Base-by-base conservation (phyloP, 2,888 invertebrate species). In the Drosophila setosimentum region DNA sequence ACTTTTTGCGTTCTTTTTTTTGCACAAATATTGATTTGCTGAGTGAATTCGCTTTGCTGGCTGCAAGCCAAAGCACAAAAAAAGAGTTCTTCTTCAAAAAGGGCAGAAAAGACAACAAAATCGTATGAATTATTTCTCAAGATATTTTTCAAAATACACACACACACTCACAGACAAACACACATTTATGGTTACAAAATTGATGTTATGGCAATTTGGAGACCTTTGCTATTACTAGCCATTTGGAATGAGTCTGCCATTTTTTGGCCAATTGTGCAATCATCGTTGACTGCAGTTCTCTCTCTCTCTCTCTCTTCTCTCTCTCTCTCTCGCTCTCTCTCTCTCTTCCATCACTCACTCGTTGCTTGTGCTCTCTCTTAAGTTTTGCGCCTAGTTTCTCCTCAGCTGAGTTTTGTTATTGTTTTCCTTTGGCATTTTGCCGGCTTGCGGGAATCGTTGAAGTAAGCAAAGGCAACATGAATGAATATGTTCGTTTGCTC, bases 331-430 rank as follows among this genome's bases (percentile, higher is more conserved):
- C 40, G 35, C 51, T 50, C 45, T 55, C 40, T 40, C 51, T 54
- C 40, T 57, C 30, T 74, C 68, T 80, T 16, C 7, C 16, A 24
- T 16, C 1, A 16, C 7, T 45, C 2, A 24, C 24, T 45, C 45
- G 45, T 45, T 45, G 45, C 24, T 63, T 50, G 55, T n/a, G 37
- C n/a, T 29, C 45, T 60, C 55, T 57, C 42, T 78, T 76, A 82
- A 75, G 82, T 69, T 75, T 70, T 72, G 24, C 57, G 69, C 67
- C 80, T 68, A 68, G 66, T 78, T 83, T 87, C 45, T 45, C 67
- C 89, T 74, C 84, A 87, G 88, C 89, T 89, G 89, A 77, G 85
- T 80, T 89, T 86, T 86, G 90, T 86, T 86, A 89, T 86, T 86
- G 85, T 86, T 86, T 88, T 90, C 81, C 75, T 87, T 87, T 72